These are phyloP conservation scores for Tragelaphus strepsiceros DNA, from an alignment of 2,113 vertebrate genomes.

Conservation along the genomic window DNA sequence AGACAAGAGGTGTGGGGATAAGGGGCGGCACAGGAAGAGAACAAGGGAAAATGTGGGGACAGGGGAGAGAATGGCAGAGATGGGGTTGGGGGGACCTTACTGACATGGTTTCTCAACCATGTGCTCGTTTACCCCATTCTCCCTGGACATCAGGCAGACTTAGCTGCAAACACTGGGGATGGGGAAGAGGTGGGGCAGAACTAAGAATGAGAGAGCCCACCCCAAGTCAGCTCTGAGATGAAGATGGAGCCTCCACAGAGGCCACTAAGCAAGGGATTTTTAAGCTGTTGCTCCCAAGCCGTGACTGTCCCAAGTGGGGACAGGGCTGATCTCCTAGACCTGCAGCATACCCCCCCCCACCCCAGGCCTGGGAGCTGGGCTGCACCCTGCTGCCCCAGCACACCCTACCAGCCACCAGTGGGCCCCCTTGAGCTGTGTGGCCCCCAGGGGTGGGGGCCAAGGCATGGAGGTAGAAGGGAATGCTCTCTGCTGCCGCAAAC, in stretches of 20 bases:
- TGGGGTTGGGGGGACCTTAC: background rate
- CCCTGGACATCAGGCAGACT: conserved; percentile 9
- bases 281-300: background rate
- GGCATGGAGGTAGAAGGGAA: conserved; percentile 22
- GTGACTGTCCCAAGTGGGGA: background rate
- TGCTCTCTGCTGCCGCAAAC: background rate
- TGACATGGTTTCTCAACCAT: conserved; percentile 43
- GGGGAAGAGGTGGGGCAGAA: background rate
- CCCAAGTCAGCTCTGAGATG: conserved; percentile 20
- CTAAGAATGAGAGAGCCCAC: background rate
- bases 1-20: conserved; percentile 65
- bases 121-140: conserved; percentile 36
- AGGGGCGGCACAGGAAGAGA: conserved; percentile 59
- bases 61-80: conserved; percentile 48
- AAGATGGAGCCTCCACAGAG: conserved; percentile 1
- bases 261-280: background rate
- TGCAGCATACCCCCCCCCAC: background rate
- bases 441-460: conserved; percentile 25
- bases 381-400: background rate
- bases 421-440: conserved; percentile 50
- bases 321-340: background rate
- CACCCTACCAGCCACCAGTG: background rate
- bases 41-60: conserved; percentile 51
- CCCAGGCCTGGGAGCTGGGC: background rate
- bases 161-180: conserved; percentile 27